Base-by-base conservation (phyloP, 1,140 invertebrate genomes). In the Neotoxoptera formosana region DNA sequence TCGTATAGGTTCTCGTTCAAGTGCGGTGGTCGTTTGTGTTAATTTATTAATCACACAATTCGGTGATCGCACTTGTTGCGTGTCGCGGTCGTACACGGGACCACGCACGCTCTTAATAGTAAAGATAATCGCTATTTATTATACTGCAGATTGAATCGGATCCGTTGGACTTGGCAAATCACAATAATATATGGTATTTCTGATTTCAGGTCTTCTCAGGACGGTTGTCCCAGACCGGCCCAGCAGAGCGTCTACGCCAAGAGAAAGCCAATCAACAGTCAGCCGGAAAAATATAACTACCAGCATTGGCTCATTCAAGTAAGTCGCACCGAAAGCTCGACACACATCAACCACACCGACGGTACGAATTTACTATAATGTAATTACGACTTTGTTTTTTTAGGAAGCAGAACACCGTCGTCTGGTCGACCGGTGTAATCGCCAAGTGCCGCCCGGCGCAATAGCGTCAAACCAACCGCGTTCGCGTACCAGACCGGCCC, bases 381-480 rank as follows among this genome's bases (percentile, higher is more conserved):
- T 56, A 21, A 45, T 83, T 84, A 47, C n/a, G 1, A 86, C 11
- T 30, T n/a, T 86, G 36, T 9, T 89, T 9, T 53, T 87, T 36
- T 96, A 99, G 97, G 98, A 99, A 95, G 98, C 98, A 0, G 98
- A 99, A 95, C 97, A 98, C 94, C 96, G 98, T 84, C 96, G 98
- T 94, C 96, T 98, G n/a, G 91, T 92, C 14, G 93, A 90, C 7
- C 60, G 51, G 34, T 81, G 93, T 67, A 89, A 93, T 3, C 93
- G 93, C 9, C 93, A 90, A 93, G 21, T 93, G n/a, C 76, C 88
- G 17, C 87, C 87, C 2, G 51, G 41, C 9, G 60, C 88, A 45
- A 90, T 83, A 23, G 76, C 86, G 3, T 81, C 67, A n/a, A 45
- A 81, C 7, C 56, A 84, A 53, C 84, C 93, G 21, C 93, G 45